Evolutionary conservation across 2,797 vertebrate genomes (phyloP), one percentile per base, ranked within the genome.

Genomic region (Enteromius afrohamiltoni): DNA sequence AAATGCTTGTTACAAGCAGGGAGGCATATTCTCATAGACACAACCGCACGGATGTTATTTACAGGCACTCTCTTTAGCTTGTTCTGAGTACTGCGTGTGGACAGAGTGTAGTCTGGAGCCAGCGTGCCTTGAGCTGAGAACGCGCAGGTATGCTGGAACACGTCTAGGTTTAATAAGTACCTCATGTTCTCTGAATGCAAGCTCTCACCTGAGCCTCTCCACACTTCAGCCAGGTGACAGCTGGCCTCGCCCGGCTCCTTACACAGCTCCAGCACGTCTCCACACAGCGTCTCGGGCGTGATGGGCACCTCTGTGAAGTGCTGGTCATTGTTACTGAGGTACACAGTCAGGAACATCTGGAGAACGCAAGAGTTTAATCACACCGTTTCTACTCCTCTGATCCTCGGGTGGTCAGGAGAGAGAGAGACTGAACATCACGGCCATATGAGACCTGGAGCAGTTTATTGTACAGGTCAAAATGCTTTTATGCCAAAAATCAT

Each of bases 221-320:
- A 99, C 91, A 97, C 95, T 90, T 99, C 97, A 3, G 96, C 95
- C 89, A 99, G 90, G 85, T 99, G 96, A 89, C 98, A 99, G 69
- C 98, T 97, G 0, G 73, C 92, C 92, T 99, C 98, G 1, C 97
- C 97, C 0, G 98, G 95, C 87, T 99, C 97, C 88, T 98, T 98
- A 93, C 98, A 99, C 86, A 99, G 93, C 77, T 98, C 98, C 91
- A 99, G 94, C 88, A 99, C 96, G 16, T 99, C 98, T 53, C 95
- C 93, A 92, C 98, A 98, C 31, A 96, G 90, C 0, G 98, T 99
- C 82, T 99, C 98, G 0, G 97, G 96, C 17, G 98, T 99, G 81
- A 99, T 94, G 0, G 98, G 98, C 62, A 99, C 98, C 94, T 99
- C 98, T 0, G 97, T 98, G 93, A 99, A 99, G 93, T 99, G 98